Evolutionary conservation across 2,797 vertebrate genomes (phyloP).

Genomic region (Acropternis orthonyx): DNA sequence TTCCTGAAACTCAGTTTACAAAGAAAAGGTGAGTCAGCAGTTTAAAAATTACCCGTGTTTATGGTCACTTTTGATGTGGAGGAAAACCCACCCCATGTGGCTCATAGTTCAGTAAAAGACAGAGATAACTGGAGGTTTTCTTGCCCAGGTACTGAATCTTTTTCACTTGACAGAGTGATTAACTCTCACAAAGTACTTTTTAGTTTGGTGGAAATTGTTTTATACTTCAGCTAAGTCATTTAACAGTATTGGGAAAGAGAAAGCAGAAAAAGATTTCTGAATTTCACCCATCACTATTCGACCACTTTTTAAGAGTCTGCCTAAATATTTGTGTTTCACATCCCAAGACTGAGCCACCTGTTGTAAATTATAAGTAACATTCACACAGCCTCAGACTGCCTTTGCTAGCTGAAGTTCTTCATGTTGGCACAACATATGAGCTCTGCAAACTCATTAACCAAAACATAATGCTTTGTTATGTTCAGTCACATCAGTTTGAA

Average conservation of each 20-base stretch:
- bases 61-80: background rate
- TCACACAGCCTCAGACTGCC: background rate
- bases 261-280: background rate
- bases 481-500: background rate
- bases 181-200: background rate
- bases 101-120: background rate
- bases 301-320: background rate
- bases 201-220: background rate
- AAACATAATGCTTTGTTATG: background rate
- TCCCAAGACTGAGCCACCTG: background rate
- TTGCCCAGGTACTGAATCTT: background rate
- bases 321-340: background rate
- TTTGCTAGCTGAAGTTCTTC: background rate
- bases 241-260: background rate
- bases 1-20: background rate
- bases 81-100: background rate
- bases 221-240: background rate
- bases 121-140: background rate
- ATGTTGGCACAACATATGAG: background rate
- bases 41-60: background rate
- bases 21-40: background rate
- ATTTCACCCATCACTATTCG: background rate
- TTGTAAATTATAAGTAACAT: background rate
- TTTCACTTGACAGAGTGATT: background rate
- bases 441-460: background rate